phyloP scores from a whole-genome alignment of 2,888 invertebrate species.

The Leptinotarsa juncta region DNA sequence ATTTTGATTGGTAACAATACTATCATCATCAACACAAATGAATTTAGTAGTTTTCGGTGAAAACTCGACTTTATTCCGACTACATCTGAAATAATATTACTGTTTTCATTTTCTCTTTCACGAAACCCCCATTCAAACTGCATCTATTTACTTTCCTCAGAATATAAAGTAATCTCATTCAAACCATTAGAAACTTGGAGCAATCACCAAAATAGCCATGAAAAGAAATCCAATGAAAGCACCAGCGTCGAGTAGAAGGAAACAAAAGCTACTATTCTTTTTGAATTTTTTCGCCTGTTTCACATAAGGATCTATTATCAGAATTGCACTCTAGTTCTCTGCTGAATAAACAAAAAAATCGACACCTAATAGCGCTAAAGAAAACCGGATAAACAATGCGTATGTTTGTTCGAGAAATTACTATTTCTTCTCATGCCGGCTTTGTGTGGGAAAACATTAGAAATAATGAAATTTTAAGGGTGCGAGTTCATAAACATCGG shows the following conservation, averaged over 20 bases:
- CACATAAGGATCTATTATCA: not conserved
- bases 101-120: no score
- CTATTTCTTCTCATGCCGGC: constrained; percentile 11
- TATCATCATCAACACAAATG: no score
- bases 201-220: not conserved
- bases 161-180: not conserved
- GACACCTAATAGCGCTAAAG: constrained; percentile 23
- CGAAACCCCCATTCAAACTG: no score
- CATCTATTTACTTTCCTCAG: not conserved
- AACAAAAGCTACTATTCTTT: not conserved
- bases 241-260: not conserved
- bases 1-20: no score
- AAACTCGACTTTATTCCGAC: no score
- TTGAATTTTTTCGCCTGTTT: not conserved
- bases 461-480: constrained; percentile 44
- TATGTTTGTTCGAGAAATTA: constrained; percentile 32
- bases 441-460: constrained; percentile 41
- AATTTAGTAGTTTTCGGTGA: no score
- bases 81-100: no score
- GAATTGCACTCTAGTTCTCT: constrained; percentile 3
- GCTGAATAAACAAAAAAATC: constrained; percentile 13
- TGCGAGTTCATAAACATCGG: constrained; percentile 41
- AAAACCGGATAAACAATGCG: constrained; percentile 28
- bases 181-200: not conserved
- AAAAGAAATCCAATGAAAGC: not conserved